Conservation (phyloP, 2,888 invertebrate genomes). For the Drosophila pseudotalamancana region DNA sequence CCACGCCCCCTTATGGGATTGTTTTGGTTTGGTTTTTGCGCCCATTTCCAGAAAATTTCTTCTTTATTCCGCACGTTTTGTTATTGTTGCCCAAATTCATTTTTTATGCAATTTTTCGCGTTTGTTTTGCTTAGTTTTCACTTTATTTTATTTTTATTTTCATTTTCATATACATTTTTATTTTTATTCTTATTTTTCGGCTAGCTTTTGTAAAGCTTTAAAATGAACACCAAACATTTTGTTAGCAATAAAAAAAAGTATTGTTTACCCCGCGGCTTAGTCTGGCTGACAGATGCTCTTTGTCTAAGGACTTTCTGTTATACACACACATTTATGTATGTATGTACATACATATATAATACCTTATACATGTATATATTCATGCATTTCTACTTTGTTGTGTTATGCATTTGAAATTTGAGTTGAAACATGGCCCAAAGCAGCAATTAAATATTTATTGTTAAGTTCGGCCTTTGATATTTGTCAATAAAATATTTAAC, state of each 20-base stretch:
- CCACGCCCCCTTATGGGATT: slow-evolving; percentile 5
- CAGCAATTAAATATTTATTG: not conserved
- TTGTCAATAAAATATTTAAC: not conserved
- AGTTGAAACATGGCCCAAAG: not conserved
- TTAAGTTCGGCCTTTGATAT: too few relatives aligned
- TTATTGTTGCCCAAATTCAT: slow-evolving; percentile 28
- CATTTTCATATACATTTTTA: too few relatives aligned
- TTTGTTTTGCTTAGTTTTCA: not conserved
- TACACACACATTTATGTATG: not conserved
- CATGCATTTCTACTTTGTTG: too few relatives aligned
- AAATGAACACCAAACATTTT: slow-evolving; percentile 43
- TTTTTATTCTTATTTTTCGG: not conserved
- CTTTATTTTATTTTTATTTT: not conserved
- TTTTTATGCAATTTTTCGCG: slow-evolving; percentile 36
- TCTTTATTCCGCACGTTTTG: slow-evolving; percentile 53
- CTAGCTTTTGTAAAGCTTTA: slow-evolving; percentile 28
- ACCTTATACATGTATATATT: not conserved
- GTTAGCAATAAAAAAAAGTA: slow-evolving; percentile 39
- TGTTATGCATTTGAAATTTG: not conserved
- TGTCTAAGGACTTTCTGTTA: slow-evolving; percentile 1
- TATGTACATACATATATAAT: not conserved
- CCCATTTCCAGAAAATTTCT: slow-evolving; percentile 24
- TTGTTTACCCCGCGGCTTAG: slow-evolving; percentile 53
- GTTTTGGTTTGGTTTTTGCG: slow-evolving; percentile 9
- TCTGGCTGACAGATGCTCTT: slow-evolving; percentile 41